phyloP scores from a whole-genome alignment of 2,888 invertebrate species.

The Heliconius hortense region DNA sequence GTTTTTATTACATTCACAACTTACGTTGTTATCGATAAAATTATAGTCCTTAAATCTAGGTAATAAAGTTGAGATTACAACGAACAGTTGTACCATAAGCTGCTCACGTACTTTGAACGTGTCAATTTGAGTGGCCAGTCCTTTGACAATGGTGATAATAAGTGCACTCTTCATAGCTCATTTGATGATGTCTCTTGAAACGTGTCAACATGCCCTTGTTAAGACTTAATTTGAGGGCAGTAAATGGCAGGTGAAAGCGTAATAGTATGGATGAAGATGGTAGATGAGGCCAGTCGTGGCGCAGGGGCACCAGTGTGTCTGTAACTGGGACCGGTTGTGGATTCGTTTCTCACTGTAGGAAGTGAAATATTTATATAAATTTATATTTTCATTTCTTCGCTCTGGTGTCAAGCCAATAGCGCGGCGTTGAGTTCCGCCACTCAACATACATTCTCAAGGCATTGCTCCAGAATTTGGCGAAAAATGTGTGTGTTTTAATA shows the following conservation, averaged over 20 bases:
- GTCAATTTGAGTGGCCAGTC: slow-evolving; percentile 36
- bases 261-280: too few species aligned
- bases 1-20: slow-evolving; percentile 2
- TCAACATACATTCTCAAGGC: too few species aligned
- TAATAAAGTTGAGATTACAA: slow-evolving; percentile 8
- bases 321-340: too few species aligned
- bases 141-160: slow-evolving; percentile 24
- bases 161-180: slow-evolving; percentile 22
- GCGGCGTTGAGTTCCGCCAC: too few species aligned
- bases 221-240: background rate
- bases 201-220: slow-evolving; percentile 14
- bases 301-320: too few species aligned
- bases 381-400: too few species aligned
- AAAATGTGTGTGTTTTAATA: too few species aligned
- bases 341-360: too few species aligned
- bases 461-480: too few species aligned
- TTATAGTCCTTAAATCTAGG: slow-evolving; percentile 19
- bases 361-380: too few species aligned
- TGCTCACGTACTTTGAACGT: slow-evolving; percentile 37
- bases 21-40: background rate
- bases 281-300: background rate
- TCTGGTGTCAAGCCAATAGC: too few species aligned
- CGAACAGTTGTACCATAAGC: slow-evolving; percentile 7
- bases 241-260: too few species aligned
- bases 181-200: slow-evolving; percentile 28